These are phyloP conservation scores for Peromyscus eremicus DNA, from an alignment of 2,797 vertebrate genomes.

Conservation along the genomic window DNA sequence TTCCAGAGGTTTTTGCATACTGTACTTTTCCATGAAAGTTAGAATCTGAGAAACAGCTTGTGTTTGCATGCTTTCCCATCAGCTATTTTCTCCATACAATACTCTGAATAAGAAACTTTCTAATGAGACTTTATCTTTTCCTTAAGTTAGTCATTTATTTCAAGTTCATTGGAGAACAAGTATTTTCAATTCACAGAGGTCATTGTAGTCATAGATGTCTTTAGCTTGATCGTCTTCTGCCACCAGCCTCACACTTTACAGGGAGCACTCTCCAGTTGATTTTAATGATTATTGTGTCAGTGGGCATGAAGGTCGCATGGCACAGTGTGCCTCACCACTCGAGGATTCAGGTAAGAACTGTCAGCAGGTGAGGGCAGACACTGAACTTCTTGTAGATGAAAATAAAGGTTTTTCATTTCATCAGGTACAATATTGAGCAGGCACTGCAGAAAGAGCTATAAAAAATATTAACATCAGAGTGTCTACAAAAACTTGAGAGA, in stretches of 20 bases:
- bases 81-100: conserved; percentile 27
- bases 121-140: conserved; percentile 28
- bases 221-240: background rate
- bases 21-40: background rate
- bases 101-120: conserved; percentile 16
- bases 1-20: background rate
- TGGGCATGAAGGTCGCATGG: background rate
- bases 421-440: conserved; percentile 25
- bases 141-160: conserved; percentile 53
- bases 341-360: conserved; percentile 34
- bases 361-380: background rate
- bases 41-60: conserved; percentile 29
- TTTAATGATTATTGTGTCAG: conserved; percentile 44
- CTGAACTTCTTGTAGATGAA: conserved; percentile 54
- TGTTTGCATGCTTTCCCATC: background rate
- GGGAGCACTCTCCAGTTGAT: background rate
- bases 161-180: background rate
- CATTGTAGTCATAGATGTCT: background rate
- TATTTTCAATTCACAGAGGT: conserved; percentile 8
- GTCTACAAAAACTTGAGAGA: conserved; percentile 33
- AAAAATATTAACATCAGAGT: conserved; percentile 33
- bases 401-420: conserved; percentile 68
- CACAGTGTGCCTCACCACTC: background rate
- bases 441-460: background rate
- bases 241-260: background rate